Base-by-base conservation (phyloP, 64 coral and sea anemone species). In the Actinia tenebrosa region DNA sequence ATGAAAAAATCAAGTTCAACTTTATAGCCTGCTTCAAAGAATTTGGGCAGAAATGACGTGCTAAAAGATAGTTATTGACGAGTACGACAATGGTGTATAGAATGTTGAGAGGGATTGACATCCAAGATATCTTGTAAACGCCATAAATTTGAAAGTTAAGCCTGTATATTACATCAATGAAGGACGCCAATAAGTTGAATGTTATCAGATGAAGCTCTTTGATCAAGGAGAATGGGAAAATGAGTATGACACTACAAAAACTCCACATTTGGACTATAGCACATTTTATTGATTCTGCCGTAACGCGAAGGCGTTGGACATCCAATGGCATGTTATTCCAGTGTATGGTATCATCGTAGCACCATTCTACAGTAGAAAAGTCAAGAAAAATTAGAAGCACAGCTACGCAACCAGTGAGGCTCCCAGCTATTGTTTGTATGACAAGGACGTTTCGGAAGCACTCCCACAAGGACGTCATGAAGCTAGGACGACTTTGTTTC, bases 191-290 rank as follows among this genome's bases (percentile, higher is more conserved):
- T 10, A 95, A 83, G 64, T 95, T 95, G 26, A 95, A 50, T 7
- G 87, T 86, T 17, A 92, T 45, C 46, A 95, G 59, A 6, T 95
- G 88, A 0, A 95, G 75, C 7, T 92, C 69, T 83, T 91, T 95
- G 89, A 95, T 91, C n/a, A 86, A 23, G 20, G 66, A 80, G 71
- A 37, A 89, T 26, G 88, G 88, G 42, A 95, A 95, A 19, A 91
- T 91, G 25, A 78, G 56, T 1, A 79, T 14, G 75, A 95, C 89
- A n/a, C 72, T 68, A 22, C 43, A 87, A 50, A 95, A 92, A 84
- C 92, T 71, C 93, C 93, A 95, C 6, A 95, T 60, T 44, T 95
- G 43, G 56, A 95, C 91, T n/a, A 92, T n/a, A 25, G 91, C 89
- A 11, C 93, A 89, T 86, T 95, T 89, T 11, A 95, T 58, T n/a